Conservation (phyloP, 2,888 invertebrate genomes). For the Platypus cylindrus region DNA sequence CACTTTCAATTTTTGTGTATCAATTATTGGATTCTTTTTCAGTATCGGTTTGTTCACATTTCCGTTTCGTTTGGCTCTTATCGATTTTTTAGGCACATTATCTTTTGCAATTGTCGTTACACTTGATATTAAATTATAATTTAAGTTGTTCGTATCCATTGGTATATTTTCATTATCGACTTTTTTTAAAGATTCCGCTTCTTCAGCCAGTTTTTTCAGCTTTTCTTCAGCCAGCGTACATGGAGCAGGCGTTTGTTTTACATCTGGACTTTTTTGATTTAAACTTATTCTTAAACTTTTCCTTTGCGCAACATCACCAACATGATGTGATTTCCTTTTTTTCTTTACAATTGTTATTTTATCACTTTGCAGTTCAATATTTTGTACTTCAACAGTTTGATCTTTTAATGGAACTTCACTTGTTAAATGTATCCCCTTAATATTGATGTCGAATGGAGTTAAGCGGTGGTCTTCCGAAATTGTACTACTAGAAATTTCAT, state of each 20-base stretch:
- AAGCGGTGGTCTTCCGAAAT: conserved; percentile 33
- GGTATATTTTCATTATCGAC: no score
- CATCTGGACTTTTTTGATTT: conserved; percentile 20
- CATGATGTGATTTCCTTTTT: conserved; percentile 1
- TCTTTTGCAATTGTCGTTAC: neutral
- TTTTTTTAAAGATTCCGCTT: conserved; percentile 22
- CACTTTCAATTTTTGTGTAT: no score
- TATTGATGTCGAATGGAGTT: conserved; percentile 2
- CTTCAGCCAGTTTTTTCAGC: conserved; percentile 19
- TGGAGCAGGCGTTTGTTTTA: conserved; percentile 12
- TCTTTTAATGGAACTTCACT: no score
- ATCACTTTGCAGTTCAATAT: neutral
- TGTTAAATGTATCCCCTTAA: neutral
- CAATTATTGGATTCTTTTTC: no score
- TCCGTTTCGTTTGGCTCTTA: no score
- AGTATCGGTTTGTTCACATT: no score
- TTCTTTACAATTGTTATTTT: conserved; percentile 10
- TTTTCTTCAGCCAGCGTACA: conserved; percentile 19
- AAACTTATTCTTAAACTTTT: conserved; percentile 25
- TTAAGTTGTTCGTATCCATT: neutral
- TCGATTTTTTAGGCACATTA: no score
- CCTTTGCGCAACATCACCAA: conserved; percentile 17
- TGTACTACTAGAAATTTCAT: conserved; percentile 54
- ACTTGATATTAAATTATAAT: neutral
- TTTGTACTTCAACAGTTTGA: conserved; percentile 2